These are phyloP conservation scores for Nestor notabilis DNA, from an alignment of 2,113 vertebrate genomes.

Conservation along the genomic window DNA sequence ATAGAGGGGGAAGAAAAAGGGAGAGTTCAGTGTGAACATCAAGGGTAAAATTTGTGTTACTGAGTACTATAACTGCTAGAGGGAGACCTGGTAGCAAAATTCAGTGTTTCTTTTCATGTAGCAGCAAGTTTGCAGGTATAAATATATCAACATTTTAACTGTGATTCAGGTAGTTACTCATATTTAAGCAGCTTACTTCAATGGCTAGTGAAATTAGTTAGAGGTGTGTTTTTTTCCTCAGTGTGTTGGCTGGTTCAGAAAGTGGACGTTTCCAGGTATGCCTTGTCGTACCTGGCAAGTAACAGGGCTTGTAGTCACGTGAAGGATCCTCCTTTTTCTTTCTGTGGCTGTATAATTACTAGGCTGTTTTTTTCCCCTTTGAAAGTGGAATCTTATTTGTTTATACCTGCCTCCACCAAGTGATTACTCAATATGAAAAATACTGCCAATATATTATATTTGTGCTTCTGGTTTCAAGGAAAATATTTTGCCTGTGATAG, in stretches of 20 bases:
- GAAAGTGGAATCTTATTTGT: not conserved
- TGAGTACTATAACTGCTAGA: not conserved
- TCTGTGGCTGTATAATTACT: not conserved
- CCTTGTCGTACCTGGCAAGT: not conserved
- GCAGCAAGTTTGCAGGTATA: not conserved
- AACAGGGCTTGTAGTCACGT: not conserved
- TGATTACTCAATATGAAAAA: not conserved
- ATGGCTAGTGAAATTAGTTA: not conserved
- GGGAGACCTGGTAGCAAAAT: not conserved
- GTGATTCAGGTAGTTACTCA: not conserved
- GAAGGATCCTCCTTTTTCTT: not conserved
- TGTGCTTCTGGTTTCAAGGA: not conserved
- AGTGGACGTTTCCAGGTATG: not conserved
- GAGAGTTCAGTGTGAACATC: not conserved
- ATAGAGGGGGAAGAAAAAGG: not conserved
- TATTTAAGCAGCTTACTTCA: not conserved
- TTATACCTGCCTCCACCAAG: not conserved
- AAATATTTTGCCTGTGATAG: not conserved
- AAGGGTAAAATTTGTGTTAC: not conserved
- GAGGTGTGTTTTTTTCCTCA: not conserved
- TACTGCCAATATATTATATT: not conserved
- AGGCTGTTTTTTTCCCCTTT: not conserved
- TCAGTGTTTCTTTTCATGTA: not conserved
- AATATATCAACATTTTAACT: not conserved
- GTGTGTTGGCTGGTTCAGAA: not conserved